Evolutionary conservation across 2,797 vertebrate species (phyloP).

Genomic region (Manis pentadactyla): DNA sequence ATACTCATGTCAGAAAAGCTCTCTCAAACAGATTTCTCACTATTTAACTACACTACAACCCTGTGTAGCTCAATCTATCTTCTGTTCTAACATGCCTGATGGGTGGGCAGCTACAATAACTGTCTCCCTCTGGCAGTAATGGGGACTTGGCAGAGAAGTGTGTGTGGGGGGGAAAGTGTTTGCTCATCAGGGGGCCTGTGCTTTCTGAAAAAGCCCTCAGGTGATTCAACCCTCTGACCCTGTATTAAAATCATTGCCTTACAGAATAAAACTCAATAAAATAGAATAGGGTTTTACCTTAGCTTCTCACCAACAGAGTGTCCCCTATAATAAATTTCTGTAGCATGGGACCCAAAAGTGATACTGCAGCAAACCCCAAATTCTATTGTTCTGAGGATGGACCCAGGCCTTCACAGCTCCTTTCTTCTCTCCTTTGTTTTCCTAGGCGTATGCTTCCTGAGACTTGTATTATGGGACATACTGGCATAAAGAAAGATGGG

Average conservation of each 20-base stretch:
- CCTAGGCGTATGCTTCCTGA: background rate
- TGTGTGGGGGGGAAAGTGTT: fast-evolving
- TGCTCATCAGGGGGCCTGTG: background rate
- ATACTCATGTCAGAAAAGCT: background rate
- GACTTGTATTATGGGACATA: background rate
- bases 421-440: background rate
- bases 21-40: background rate
- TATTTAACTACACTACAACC: background rate
- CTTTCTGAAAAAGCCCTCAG: background rate
- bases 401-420: background rate
- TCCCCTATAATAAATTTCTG: background rate
- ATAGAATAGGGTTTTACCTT: background rate
- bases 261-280: background rate
- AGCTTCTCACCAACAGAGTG: background rate
- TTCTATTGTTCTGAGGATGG: background rate
- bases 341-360: background rate
- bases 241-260: background rate
- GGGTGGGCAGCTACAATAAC: fast-evolving
- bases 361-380: background rate
- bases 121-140: fast-evolving
- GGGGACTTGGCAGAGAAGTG: background rate
- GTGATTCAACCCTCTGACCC: background rate
- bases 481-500: background rate
- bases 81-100: background rate
- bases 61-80: background rate